A percentile compares a stretch with the other conserved stretches of the same genome.
These are phyloP conservation scores for Coregonus clupeaformis DNA, from an alignment of 2,113 vertebrate species.

Conservation along the genomic window DNA sequence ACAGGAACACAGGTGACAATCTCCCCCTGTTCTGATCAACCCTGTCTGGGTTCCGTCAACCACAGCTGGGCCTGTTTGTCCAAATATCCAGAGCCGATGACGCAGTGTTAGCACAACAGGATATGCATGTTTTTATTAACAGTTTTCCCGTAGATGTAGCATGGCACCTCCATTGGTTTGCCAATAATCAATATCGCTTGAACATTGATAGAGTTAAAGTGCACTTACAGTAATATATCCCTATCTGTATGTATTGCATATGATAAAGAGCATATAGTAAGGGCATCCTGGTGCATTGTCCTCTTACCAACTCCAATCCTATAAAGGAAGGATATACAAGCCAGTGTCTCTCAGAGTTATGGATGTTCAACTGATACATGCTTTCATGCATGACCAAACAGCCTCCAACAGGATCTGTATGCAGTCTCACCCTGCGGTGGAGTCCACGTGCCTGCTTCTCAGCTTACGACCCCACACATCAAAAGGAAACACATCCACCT, in stretches of 20 bases:
- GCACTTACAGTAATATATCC: too few relatives aligned
- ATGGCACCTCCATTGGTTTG: not conserved
- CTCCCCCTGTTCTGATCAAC: too few relatives aligned
- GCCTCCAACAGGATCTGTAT: constrained; percentile 39
- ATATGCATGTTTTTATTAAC: not conserved
- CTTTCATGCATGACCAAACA: constrained; percentile 3
- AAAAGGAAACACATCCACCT: constrained; percentile 29
- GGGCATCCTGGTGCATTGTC: too few relatives aligned
- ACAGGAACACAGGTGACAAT: constrained; percentile 21
- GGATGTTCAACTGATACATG: constrained; percentile 41
- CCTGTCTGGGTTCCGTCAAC: too few relatives aligned
- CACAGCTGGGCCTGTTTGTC: too few relatives aligned
- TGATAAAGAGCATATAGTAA: too few relatives aligned
- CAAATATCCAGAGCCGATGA: not conserved
- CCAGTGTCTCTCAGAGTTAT: not conserved
- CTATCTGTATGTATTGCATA: too few relatives aligned
- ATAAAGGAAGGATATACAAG: constrained; percentile 15
- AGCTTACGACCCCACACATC: constrained; percentile 32
- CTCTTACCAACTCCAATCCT: not conserved
- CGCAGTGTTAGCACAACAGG: too few relatives aligned
- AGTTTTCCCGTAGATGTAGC: not conserved
- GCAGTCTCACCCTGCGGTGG: not conserved
- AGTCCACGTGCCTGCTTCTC: constrained; percentile 27
- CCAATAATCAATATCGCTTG: not conserved
- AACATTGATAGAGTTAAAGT: too few relatives aligned